Evolutionary conservation across 2,888 invertebrate species (phyloP).

Genomic region (Pecten maximus): DNA sequence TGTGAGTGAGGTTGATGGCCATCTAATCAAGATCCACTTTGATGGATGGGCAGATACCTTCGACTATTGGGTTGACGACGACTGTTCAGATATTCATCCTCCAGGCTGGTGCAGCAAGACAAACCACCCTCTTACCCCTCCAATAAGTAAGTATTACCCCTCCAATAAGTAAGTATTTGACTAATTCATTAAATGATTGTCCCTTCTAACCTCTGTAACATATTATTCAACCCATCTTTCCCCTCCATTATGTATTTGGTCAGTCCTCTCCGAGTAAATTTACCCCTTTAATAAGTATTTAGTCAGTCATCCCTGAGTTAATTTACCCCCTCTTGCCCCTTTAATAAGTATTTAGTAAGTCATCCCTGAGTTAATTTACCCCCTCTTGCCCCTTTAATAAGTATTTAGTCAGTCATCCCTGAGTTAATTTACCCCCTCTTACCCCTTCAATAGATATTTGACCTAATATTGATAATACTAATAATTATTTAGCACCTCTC

Average conservation of each 20-base stretch:
- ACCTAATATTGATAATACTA: too few relatives aligned
- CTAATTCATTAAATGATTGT: neutral
- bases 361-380: too few relatives aligned
- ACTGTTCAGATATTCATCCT: constrained; percentile 94
- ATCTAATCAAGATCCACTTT: constrained; percentile 90
- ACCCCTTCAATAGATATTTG: neutral
- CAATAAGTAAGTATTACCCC: constrained; percentile 84
- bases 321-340: neutral
- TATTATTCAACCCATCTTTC: too few relatives aligned
- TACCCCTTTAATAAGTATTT: too few relatives aligned
- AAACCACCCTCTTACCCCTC: constrained; percentile 92
- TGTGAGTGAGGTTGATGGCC: constrained; percentile 88
- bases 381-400: too few relatives aligned
- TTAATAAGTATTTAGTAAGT: neutral
- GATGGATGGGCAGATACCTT: constrained; percentile 94
- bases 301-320: too few relatives aligned
- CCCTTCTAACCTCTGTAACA: neutral
- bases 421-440: too few relatives aligned
- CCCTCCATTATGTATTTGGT: too few relatives aligned
- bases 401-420: too few relatives aligned
- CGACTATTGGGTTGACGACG: constrained; percentile 95
- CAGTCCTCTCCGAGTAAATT: too few relatives aligned
- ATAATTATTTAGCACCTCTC: too few relatives aligned
- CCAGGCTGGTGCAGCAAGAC: constrained; percentile 95
- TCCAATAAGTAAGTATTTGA: neutral